Evolutionary conservation across 2,113 vertebrate species (phyloP).

Genomic region (Bucco capensis): DNA sequence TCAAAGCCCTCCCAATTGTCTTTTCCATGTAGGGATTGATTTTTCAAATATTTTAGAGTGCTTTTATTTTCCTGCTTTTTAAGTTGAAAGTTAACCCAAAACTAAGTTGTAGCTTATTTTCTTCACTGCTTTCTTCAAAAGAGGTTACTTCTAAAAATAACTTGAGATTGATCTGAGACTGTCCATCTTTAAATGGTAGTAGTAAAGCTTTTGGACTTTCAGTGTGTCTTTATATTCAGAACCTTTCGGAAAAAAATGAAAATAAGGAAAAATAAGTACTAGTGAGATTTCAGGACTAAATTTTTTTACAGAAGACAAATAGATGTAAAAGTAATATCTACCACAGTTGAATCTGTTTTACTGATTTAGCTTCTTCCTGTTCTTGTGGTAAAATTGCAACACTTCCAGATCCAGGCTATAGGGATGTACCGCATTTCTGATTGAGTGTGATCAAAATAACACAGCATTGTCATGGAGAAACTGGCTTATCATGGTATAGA

Average conservation of each 20-base stretch:
- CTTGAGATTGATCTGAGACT: background rate
- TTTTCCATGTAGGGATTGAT: background rate
- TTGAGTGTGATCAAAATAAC: background rate
- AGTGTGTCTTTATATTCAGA: background rate
- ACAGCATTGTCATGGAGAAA: no score
- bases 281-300: background rate
- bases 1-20: background rate
- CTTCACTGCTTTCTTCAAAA: background rate
- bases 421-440: background rate
- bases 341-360: background rate
- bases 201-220: rapidly evolving
- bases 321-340: background rate
- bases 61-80: background rate
- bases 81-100: background rate
- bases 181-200: background rate
- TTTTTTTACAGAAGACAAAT: background rate
- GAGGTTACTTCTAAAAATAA: background rate
- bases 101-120: background rate
- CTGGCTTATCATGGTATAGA: no score
- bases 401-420: background rate
- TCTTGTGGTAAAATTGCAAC: background rate
- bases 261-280: background rate
- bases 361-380: background rate
- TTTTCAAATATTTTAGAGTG: background rate
- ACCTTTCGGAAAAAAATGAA: background rate